Evolutionary conservation across 2,113 vertebrate species (phyloP), one percentile per base, ranked within the genome.

Genomic region (Phainopepla nitens): DNA sequence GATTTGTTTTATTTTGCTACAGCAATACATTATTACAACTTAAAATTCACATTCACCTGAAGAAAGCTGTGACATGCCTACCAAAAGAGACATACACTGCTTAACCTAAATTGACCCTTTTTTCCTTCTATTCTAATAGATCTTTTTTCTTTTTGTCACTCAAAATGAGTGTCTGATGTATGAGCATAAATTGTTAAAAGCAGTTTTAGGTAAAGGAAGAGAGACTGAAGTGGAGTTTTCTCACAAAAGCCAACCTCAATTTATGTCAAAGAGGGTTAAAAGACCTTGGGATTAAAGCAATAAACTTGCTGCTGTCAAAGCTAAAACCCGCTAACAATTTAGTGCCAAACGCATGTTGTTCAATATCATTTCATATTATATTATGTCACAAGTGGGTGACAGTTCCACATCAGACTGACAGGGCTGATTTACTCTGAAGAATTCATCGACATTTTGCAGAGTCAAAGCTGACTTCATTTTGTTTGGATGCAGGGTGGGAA

Each of bases 221-320:
- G 98, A 98, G 98, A 98, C 97, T 97, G 98, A 98, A 98, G 98
- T 98, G 97, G 97, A 97, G 96, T 94, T 97, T 96, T 98, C 97
- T 97, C 97, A 98, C 98, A 99, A 98, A 98, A 99, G 99, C 98
- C 99, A 99, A 98, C 98, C 98, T 99, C 99, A 99, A 99, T 99
- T 99, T 99, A 98, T 98, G 98, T 99, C 99, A 99, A 99, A 98
- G 98, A 98, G 97, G 98, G 98, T 99, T 99, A 99, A 98, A 99
- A 99, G 98, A 99, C 98, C 98, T 98, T 98, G 98, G 98, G 98
- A 99, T 99, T 99, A 99, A 99, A 99, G 99, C 98, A 99, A 98
- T 99, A 99, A 99, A 99, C 98, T 99, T 98, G 98, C 98, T 98
- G 98, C 99, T 99, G 99, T 99, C 99, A 99, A 98, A 98, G 98